A percentile compares a stretch with the other conserved stretches of the same genome.
These are phyloP conservation scores for Dryoscopus gambensis DNA, from an alignment of 2,113 vertebrate species.

Conservation along the genomic window DNA sequence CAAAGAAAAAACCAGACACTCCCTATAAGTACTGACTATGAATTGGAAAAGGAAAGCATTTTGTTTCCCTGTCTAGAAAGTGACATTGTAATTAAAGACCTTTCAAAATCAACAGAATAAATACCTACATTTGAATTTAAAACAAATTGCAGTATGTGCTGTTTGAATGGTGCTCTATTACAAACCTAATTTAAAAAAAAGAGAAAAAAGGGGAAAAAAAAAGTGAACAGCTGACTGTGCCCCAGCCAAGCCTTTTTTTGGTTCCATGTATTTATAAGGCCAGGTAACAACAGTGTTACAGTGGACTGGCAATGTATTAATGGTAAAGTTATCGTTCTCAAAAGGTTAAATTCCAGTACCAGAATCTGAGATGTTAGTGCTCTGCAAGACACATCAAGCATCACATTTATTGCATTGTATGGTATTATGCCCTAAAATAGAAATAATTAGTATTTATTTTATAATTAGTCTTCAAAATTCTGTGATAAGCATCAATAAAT, in stretches of 20 bases:
- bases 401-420: background rate
- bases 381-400: background rate
- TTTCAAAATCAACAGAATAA: background rate
- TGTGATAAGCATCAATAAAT: background rate
- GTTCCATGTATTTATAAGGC: background rate
- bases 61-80: background rate
- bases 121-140: background rate
- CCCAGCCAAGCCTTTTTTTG: background rate
- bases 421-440: background rate
- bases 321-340: background rate
- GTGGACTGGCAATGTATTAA: background rate
- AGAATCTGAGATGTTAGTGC: background rate
- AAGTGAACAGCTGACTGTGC: background rate
- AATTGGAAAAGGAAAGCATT: background rate
- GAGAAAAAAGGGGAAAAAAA: no score
- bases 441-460: background rate
- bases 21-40: background rate
- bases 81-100: background rate
- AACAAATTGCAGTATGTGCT: slow-evolving; percentile 22
- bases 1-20: background rate
- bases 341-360: background rate
- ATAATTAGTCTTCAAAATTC: background rate
- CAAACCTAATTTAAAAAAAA: background rate
- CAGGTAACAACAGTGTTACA: background rate
- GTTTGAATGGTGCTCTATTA: slow-evolving; percentile 25